Evolutionary conservation across 1,140 invertebrate genomes (phyloP).

Genomic region (Campoletis sonorensis): DNA sequence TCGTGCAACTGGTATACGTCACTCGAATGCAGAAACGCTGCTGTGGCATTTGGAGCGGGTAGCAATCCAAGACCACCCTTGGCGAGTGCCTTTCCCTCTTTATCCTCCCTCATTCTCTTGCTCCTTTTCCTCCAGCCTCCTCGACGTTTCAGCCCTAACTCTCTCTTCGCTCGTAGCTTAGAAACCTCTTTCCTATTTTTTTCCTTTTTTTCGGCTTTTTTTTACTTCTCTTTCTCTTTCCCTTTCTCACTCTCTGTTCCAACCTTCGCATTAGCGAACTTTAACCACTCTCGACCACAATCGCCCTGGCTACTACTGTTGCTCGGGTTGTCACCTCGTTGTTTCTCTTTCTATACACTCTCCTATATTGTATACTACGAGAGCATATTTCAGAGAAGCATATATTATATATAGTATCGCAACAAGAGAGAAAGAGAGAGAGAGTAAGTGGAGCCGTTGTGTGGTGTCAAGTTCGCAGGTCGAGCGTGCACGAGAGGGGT

Average conservation of each 20-base stretch:
- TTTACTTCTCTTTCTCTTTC: not conserved
- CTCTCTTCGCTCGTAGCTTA: slow-evolving; percentile 11
- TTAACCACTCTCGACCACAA: slow-evolving; percentile 46
- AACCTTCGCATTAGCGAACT: slow-evolving; percentile 44
- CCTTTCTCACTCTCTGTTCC: not conserved
- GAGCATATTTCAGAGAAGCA: slow-evolving; percentile 8
- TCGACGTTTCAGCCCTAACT: not conserved
- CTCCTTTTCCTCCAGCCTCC: slow-evolving; percentile 48
- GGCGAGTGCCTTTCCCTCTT: slow-evolving; percentile 56
- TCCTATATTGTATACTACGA: not conserved
- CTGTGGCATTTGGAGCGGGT: slow-evolving; percentile 60
- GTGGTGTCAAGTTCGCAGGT: slow-evolving; percentile 37
- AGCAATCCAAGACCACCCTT: slow-evolving; percentile 48
- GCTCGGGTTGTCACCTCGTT: not conserved
- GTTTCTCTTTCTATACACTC: slow-evolving; percentile 10
- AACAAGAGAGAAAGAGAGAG: not conserved
- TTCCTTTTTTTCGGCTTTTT: too few relatives aligned
- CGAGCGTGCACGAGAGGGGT: slow-evolving; percentile 24
- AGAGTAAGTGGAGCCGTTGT: slow-evolving; percentile 18
- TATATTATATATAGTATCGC: not conserved
- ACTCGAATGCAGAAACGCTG: slow-evolving; percentile 61
- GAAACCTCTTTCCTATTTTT: not conserved
- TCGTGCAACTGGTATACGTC: slow-evolving; percentile 31
- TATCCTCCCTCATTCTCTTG: slow-evolving; percentile 55
- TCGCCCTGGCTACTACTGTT: slow-evolving; percentile 30